phyloP scores from a whole-genome alignment of 2,797 vertebrate genomes.

The Pseudomugil gertrudae region DNA sequence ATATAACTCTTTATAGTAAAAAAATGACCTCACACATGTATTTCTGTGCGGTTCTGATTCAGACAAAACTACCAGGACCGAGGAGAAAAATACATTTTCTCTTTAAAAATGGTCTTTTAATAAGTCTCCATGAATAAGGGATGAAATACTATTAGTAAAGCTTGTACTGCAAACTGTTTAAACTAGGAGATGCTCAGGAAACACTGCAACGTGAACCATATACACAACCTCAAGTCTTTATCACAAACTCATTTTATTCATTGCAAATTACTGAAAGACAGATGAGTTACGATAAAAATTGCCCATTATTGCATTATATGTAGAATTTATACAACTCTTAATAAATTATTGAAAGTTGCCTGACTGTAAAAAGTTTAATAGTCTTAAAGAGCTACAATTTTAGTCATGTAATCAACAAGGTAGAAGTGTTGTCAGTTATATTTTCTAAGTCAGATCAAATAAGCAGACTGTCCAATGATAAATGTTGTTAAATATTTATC shows the following conservation, averaged over 20 bases:
- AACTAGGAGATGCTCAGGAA: slow-evolving; percentile 28
- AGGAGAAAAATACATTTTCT: slow-evolving; percentile 15
- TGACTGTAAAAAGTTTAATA: slow-evolving; percentile 5
- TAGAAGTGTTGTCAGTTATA: neutral
- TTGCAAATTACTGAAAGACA: slow-evolving; percentile 23
- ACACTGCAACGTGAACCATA: slow-evolving; percentile 39
- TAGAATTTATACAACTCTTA: slow-evolving; percentile 42
- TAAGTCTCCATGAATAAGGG: slow-evolving; percentile 27
- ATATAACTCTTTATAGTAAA: slow-evolving; percentile 12
- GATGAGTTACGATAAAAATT: too few relatives aligned
- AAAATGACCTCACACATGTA: slow-evolving; percentile 25
- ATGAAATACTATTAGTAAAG: slow-evolving; percentile 15
- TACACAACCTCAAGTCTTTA: slow-evolving; percentile 56
- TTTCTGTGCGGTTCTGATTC: neutral
- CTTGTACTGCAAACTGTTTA: slow-evolving; percentile 22
- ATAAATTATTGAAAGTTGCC: slow-evolving; percentile 20
- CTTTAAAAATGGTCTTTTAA: neutral
- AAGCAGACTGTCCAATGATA: neutral
- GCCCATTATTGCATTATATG: slow-evolving; percentile 29
- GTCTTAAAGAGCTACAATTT: slow-evolving; percentile 22
- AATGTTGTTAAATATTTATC: too few relatives aligned
- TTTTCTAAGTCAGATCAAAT: neutral
- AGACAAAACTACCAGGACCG: neutral
- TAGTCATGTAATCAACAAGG: slow-evolving; percentile 41
- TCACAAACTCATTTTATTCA: slow-evolving; percentile 48